Conservation (phyloP, 2,113 vertebrate species). For the Ramphastos sulfuratus region DNA sequence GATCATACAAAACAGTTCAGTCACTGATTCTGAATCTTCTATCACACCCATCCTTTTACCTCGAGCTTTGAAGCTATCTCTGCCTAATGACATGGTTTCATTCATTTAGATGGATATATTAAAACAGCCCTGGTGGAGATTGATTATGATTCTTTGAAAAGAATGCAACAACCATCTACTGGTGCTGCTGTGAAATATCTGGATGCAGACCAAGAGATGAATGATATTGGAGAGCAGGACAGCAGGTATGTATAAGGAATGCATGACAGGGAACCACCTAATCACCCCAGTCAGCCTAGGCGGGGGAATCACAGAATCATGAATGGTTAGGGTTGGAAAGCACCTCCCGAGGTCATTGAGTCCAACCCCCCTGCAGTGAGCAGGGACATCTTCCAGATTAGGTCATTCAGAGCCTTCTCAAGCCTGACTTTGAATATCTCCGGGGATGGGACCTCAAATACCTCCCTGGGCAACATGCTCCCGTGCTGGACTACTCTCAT, state of each 20-base stretch:
- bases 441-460: too few relatives aligned
- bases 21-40: not conserved
- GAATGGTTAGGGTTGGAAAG: too few relatives aligned
- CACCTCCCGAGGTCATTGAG: too few relatives aligned
- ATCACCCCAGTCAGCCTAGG: not conserved
- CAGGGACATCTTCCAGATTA: too few relatives aligned
- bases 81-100: not conserved
- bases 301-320: not conserved
- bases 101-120: constrained; percentile 87
- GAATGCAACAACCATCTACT: constrained; percentile 63
- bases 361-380: too few relatives aligned
- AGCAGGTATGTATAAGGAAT: constrained; percentile 70
- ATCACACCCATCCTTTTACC: not conserved
- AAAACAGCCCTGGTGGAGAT: constrained; percentile 88
- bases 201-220: constrained; percentile 81
- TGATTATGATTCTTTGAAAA: constrained; percentile 85
- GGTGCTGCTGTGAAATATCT: not conserved
- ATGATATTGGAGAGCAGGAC: constrained; percentile 84
- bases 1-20: not conserved
- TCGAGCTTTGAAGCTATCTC: not conserved
- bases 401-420: too few relatives aligned
- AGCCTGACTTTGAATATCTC: too few relatives aligned
- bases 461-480: too few relatives aligned
- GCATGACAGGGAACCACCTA: not conserved
- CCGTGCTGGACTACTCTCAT: too few relatives aligned